Evolutionary conservation across 1,140 invertebrate genomes (phyloP), one percentile per base, ranked within the genome.

Genomic region (Drosophila burlai): DNA sequence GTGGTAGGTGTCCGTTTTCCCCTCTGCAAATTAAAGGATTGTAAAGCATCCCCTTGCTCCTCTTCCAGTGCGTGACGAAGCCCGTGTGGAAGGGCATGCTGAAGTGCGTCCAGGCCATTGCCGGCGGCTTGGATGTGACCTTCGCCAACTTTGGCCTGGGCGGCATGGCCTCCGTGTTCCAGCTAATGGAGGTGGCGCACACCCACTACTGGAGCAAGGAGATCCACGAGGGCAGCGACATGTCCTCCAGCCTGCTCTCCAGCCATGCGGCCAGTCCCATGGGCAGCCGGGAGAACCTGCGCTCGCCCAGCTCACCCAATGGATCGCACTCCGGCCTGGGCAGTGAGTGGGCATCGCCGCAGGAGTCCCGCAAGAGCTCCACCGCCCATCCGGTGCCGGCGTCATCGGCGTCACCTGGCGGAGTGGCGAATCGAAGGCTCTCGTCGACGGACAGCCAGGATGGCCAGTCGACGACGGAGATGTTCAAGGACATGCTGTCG

Each of bases 141-240:
- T 99, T 97, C 92, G 95, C 96, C 21, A 99, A 99, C 94, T 98
- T 98, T 86, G 98, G 98, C 0, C 94, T 98, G 0, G 98, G 98
- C 59, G 99, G 99, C 26, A 98, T 99, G 96, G 99, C 99, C 0
- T 99, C 98, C 4, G 97, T 98, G 15, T 99, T 98, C 93, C 98
- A 99, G 93, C 94, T 99, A 50, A 96, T 99, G 74, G 99, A 99
- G 94, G 98, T 99, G 91, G 97, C 98, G 3, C 98, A 99, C 93
- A 99, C 99, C 0, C 99, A 99, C 93, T 99, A 98, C 92, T 99
- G 98, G 98, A 97, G 96, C 55, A 97, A 97, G 92, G 98, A 99
- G 90, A 91, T 97, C 2, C 94, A 94, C 15, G 95, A 97, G 47
- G 94, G 94, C 26, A 94, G 93, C n/a, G 94, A 94, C 40, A 93